phyloP scores from a whole-genome alignment of 1,140 invertebrate species.

The Trialeurodes vaporariorum region DNA sequence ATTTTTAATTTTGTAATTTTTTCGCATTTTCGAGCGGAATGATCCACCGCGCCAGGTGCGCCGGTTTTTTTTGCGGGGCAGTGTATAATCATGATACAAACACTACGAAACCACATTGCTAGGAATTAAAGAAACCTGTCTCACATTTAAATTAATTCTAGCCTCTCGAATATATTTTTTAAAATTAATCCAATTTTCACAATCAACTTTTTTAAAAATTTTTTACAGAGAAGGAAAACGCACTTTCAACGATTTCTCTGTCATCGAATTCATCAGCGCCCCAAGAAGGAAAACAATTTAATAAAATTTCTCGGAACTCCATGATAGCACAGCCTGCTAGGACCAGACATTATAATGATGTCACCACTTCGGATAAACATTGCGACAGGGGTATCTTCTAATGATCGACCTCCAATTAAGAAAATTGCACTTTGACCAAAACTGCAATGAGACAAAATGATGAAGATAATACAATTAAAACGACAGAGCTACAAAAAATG shows the following conservation, averaged over 20 bases:
- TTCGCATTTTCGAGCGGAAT: too few species aligned
- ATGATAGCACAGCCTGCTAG: conserved; percentile 65
- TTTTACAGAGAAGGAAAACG: conserved; percentile 19
- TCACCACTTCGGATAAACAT: conserved; percentile 67
- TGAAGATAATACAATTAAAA: too few species aligned
- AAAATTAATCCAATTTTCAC: conserved; percentile 16
- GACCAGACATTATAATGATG: conserved; percentile 65
- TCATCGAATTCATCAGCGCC: conserved; percentile 24
- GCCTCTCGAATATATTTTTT: conserved; percentile 21
- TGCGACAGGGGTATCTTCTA: conserved; percentile 49
- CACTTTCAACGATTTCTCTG: neutral
- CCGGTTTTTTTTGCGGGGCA: too few species aligned
- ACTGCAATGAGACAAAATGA: conserved; percentile 49
- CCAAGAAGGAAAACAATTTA: conserved; percentile 38
- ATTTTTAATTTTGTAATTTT: too few species aligned
- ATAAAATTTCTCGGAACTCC: conserved; percentile 66
- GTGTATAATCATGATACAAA: too few species aligned
- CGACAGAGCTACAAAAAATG: too few species aligned
- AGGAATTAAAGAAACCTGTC: conserved; percentile 60
- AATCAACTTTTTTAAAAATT: conserved; percentile 26
- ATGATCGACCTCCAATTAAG: conserved; percentile 58
- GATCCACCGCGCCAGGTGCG: too few species aligned
- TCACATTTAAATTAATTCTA: conserved; percentile 64
- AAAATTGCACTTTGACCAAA: conserved; percentile 81
- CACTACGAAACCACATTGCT: too few species aligned